Base-by-base conservation (phyloP, 2,113 vertebrate genomes). In the Hippopotamus amphibius region DNA sequence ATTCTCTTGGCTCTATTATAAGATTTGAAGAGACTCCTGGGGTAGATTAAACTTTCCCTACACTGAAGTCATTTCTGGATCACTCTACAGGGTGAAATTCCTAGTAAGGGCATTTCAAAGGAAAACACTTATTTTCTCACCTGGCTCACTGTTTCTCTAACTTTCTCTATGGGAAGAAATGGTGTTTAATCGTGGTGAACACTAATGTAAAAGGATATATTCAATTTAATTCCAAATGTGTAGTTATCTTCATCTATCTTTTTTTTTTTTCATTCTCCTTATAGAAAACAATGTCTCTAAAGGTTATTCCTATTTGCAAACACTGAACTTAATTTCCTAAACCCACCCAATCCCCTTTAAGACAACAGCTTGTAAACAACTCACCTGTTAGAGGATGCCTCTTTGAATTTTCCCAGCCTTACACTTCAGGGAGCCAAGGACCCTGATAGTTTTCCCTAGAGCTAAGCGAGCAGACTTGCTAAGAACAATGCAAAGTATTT, bases 41-140 rank as follows among this genome's bases (percentile, higher is more conserved):
- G n/a, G 63, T 80, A 50, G 43, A 94, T 53, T 76, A 24, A 88
- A 68, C 14, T 48, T 83, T 71, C 16, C 53, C 28, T n/a, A 55
- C 11, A 77, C 7, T n/a, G n/a, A 61, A 93, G 53, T 53, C 55
- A 84, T 74, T 94, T 66, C 14, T 57, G 13, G 28, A 82, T 91
- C 48, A 57, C 26, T 68, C 24, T 53, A 74, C 26, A 55, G 30
- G 69, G 30, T 77, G 21, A 72, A 92, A 81, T 96, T 95, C 86
- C 68, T 82, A 33, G 7, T 46, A 74, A 97, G 66, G 46, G 48
- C 28, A 61, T 85, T 97, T 88, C 82, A 77, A 90, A 65, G n/a
- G 46, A 55, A 96, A 97, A 80, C 3, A 21, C 17, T 85, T 50
- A 19, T 81, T 89, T 96, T 79, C 30, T 95, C 17, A 66, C 17